Conservation (phyloP, 1,140 invertebrate genomes). For the Camponotus floridanus region DNA sequence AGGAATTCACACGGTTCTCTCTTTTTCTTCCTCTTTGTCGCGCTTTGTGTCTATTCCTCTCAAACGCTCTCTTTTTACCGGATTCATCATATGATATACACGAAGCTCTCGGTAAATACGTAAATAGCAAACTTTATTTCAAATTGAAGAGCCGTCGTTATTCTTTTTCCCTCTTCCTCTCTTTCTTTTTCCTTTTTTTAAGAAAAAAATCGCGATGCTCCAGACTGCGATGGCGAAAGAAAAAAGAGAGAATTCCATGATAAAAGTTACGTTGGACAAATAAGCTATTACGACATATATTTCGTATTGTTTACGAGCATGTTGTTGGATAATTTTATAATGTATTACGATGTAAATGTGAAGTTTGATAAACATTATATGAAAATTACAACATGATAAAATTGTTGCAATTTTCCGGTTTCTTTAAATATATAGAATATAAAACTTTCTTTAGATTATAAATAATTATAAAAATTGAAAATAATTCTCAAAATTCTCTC, state of each 20-base stretch:
- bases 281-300: neutral
- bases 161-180: neutral
- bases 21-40: neutral
- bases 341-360: constrained; percentile 33
- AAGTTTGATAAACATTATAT: constrained; percentile 2
- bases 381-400: constrained; percentile 6
- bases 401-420: neutral
- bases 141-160: constrained; percentile 11
- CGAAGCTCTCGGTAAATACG: constrained; percentile 49
- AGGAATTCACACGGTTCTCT: constrained; percentile 74
- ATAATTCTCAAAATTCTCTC: neutral
- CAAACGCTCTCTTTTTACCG: constrained; percentile 13
- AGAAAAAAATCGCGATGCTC: constrained; percentile 8
- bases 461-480: neutral
- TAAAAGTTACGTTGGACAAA: constrained; percentile 37
- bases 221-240: neutral
- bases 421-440: neutral
- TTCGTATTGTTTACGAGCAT: neutral
- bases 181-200: neutral
- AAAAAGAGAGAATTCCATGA: constrained; percentile 21
- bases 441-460: neutral
- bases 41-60: constrained; percentile 9
- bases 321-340: constrained; percentile 4
- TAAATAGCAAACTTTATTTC: constrained; percentile 38
- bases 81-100: neutral